A percentile compares a stretch with the other conserved stretches of the same genome.
phyloP scores from a whole-genome alignment of 2,113 vertebrate species.

The Dicentrarchus labrax region DNA sequence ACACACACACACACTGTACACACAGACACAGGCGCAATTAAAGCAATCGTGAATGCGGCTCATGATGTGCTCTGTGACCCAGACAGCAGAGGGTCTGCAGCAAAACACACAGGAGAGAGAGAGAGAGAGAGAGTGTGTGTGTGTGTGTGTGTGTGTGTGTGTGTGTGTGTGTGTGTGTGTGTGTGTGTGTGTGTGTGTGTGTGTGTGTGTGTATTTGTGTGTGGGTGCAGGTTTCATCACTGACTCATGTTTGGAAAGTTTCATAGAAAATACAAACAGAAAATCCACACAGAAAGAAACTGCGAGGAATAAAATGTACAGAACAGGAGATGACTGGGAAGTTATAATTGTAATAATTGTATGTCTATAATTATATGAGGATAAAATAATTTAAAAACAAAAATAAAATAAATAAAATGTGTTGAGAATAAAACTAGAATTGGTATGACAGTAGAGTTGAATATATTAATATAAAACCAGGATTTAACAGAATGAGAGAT shows the following conservation, averaged over 20 bases:
- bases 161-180: conserved; percentile 17
- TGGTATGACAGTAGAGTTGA: background rate
- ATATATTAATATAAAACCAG: background rate
- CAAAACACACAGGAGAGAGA: conserved; percentile 46
- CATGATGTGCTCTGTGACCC: conserved; percentile 80
- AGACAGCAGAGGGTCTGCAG: conserved; percentile 77
- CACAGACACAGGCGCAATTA: conserved; percentile 71
- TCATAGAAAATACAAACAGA: conserved; percentile 8
- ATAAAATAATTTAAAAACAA: background rate
- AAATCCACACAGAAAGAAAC: background rate
- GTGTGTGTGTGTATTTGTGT: conserved; percentile 19
- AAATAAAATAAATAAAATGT: background rate
- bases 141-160: background rate
- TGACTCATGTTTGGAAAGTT: conserved; percentile 37
- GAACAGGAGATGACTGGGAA: background rate
- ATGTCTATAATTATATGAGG: background rate
- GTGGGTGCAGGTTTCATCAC: conserved; percentile 18
- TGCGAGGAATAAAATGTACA: background rate
- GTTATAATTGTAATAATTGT: background rate
- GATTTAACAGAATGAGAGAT: background rate
- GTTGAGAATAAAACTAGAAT: background rate
- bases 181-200: conserved; percentile 16
- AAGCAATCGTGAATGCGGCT: conserved; percentile 77
- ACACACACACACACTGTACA: conserved; percentile 36
- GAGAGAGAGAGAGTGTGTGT: background rate